phyloP scores from a whole-genome alignment of 2,113 vertebrate species.

The Burhinus oedicnemus region DNA sequence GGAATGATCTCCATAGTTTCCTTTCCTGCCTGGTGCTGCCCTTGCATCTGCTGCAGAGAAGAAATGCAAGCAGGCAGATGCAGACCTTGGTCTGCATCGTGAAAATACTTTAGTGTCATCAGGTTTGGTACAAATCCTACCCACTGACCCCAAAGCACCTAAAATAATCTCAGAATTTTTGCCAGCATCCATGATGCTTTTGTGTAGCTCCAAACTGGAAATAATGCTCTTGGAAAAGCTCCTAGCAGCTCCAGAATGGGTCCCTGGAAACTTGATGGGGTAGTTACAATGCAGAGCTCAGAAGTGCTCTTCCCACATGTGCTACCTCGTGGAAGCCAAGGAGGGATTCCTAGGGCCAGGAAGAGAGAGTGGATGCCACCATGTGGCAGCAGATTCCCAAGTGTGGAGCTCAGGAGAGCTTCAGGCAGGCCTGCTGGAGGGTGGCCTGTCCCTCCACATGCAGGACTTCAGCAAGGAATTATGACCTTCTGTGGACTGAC shows the following conservation, averaged over 20 bases:
- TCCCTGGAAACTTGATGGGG: neutral
- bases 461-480: neutral
- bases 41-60: neutral
- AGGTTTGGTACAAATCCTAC: neutral
- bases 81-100: neutral
- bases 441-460: neutral
- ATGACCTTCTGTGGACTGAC: neutral
- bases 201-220: neutral
- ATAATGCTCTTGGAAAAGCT: conserved; percentile 15
- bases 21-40: neutral
- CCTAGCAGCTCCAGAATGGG: neutral
- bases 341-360: neutral
- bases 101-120: neutral
- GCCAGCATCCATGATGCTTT: neutral
- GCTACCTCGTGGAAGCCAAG: conserved; percentile 19
- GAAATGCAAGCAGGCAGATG: neutral
- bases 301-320: neutral
- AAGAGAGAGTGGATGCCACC: conserved; percentile 59
- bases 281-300: neutral
- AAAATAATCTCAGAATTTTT: conserved; percentile 24
- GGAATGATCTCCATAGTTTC: neutral
- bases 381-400: conserved; percentile 47
- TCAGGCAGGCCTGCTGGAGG: neutral
- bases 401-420: neutral
- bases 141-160: neutral